Conservation (phyloP, 2,113 vertebrate genomes). For the Cryptomyrus ogoouensis region DNA sequence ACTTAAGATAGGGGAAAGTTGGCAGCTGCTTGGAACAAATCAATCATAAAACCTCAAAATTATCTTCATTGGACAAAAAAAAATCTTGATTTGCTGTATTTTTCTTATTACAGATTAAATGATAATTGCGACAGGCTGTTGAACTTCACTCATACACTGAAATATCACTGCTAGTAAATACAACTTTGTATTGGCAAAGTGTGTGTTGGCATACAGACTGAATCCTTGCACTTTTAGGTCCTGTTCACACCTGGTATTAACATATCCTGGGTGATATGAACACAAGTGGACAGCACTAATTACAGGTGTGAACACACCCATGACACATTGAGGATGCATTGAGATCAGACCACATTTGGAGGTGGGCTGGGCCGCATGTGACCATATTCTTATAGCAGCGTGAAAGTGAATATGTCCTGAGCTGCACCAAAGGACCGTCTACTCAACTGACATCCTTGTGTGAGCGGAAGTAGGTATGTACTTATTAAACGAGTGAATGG, state of each 20-base stretch:
- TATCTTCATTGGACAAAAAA: background rate
- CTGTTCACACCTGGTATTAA: background rate
- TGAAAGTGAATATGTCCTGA: too few species aligned
- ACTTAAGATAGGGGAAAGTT: slow-evolving; percentile 13
- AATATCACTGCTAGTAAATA: background rate
- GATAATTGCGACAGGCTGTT: background rate
- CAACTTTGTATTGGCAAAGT: background rate
- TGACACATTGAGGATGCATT: background rate
- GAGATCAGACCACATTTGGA: background rate
- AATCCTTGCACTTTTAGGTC: background rate
- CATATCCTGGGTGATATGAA: background rate
- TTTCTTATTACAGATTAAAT: slow-evolving; percentile 10
- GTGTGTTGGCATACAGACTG: background rate
- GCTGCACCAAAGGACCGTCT: too few species aligned
- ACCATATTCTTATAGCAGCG: background rate
- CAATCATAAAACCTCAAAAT: slow-evolving; percentile 13
- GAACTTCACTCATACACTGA: slow-evolving; percentile 6
- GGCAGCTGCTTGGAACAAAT: slow-evolving; percentile 20
- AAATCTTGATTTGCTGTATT: background rate
- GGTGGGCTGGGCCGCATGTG: background rate
- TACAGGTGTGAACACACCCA: background rate
- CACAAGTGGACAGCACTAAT: background rate
- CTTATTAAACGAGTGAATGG: background rate
- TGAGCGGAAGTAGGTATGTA: background rate
- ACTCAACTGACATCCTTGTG: too few species aligned